Evolutionary conservation across 2,113 vertebrate species (phyloP).

Genomic region (Thamnophis sirtalis): DNA sequence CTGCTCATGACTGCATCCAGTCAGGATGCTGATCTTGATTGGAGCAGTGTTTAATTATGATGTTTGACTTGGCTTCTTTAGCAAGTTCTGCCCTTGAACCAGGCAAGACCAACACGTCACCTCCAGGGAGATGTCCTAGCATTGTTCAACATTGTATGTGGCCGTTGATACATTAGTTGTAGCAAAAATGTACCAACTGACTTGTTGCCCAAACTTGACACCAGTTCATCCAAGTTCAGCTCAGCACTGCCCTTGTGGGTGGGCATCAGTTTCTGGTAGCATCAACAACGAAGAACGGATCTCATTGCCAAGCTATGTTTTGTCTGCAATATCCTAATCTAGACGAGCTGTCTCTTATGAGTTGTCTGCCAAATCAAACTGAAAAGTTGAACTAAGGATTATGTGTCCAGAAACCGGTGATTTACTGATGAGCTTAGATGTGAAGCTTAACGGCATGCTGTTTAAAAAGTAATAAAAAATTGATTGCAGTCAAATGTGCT

Average conservation of each 20-base stretch:
- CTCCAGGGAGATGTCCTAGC: neutral
- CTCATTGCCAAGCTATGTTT: neutral
- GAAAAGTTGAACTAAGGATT: neutral
- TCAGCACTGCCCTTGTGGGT: neutral
- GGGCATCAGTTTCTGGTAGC: neutral
- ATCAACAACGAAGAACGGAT: neutral
- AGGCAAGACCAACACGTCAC: neutral
- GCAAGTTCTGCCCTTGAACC: neutral
- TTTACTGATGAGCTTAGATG: neutral
- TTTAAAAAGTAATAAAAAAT: neutral
- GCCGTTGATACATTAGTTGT: neutral
- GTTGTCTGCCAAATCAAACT: neutral
- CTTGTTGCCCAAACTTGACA: neutral
- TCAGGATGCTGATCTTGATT: neutral
- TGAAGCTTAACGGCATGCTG: neutral
- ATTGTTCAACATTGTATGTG: neutral
- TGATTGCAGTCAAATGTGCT: neutral
- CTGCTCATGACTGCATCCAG: neutral
- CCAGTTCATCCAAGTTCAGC: neutral
- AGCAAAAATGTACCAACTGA: neutral
- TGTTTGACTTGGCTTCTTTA: neutral
- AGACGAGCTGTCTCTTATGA: neutral
- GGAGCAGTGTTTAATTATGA: too few species aligned
- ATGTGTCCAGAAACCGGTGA: neutral
- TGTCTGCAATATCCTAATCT: neutral